Evolutionary conservation across 2,113 vertebrate species (phyloP).

Genomic region (Tympanuchus pallidicinctus): DNA sequence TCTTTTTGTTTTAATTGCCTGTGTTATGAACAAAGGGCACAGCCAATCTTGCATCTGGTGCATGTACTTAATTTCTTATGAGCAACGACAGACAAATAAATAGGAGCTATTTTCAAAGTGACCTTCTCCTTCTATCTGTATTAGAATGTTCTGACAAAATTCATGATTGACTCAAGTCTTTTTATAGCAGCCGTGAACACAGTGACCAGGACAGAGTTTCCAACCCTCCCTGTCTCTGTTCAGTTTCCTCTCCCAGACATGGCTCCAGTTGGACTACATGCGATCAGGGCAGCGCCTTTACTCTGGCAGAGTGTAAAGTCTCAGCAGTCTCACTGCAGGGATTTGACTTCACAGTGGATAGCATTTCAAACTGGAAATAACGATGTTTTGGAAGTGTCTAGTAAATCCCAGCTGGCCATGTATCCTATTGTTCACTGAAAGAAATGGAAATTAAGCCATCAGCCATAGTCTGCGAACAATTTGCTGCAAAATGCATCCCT

Average conservation of each 20-base stretch:
- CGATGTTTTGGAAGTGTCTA: neutral
- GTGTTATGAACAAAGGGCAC: conserved; percentile 30
- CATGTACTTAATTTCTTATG: conserved; percentile 4
- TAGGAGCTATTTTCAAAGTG: conserved; percentile 46
- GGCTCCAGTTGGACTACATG: conserved; percentile 55
- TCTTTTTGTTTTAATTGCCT: conserved; percentile 62
- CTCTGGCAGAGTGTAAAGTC: conserved; percentile 10
- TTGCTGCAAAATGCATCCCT: neutral
- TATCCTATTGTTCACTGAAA: neutral
- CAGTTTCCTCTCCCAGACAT: neutral
- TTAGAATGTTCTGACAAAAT: conserved; percentile 68
- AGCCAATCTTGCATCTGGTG: conserved; percentile 41
- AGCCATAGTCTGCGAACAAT: neutral
- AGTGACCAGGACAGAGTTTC: conserved; percentile 59
- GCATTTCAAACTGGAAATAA: conserved; percentile 46
- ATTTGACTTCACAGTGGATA: neutral
- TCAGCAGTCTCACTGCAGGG: neutral
- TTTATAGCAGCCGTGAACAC: conserved; percentile 61
- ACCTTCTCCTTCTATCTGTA: conserved; percentile 52
- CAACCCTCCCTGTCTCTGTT: conserved; percentile 15
- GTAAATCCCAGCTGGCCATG: neutral
- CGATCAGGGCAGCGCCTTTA: neutral
- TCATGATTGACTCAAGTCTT: conserved; percentile 59
- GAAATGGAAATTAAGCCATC: conserved; percentile 4
- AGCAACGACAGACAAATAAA: conserved; percentile 58